Evolutionary conservation across 2,888 invertebrate species (phyloP), one percentile per base, ranked within the genome.

Genomic region (Crossocerus cetratus): DNA sequence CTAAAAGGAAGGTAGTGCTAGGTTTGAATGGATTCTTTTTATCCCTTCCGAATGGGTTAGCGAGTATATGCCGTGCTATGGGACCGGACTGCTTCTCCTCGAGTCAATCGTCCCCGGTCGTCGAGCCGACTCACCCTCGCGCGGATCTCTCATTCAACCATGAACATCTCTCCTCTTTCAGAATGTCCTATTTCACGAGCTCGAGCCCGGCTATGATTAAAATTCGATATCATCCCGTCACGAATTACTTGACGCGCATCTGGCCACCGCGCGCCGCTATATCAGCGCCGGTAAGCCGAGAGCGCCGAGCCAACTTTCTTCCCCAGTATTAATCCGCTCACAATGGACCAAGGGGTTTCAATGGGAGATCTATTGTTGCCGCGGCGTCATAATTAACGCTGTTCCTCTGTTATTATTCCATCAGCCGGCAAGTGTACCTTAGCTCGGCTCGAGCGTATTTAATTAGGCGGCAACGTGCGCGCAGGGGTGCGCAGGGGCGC

Each of bases 1-100:
- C 64, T 66, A 72, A 70, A 72, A 73, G 49, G 67, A 65, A 14
- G 60, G 60, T 11, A 63, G 63, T 20, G 63, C n/a, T n/a, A n/a
- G 49, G 58, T 66, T 65, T 55, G 75, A 69, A 68, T 68, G 72
- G 76, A 74, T 76, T 69, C 71, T 32, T 58, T 59, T 76, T 74
- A 74, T 74, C 76, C 68, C 68, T 22, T 60, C 20, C 68, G 68
- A 61, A 66, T 45, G 65, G 60, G 68, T 71, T 60, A 43, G 59
- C 44, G 11, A 61, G 44, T 22, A 32, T 32, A 32, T 32, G 32
- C 32, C 32, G 32, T 32, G 32, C 32, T 11, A 32, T 32, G 32
- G 8, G 8, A 32, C 32, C 32, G 32, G 32, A 32, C 32, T 32
- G 32, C 32, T 32, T 32, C 32, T 11, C 32, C 5, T 32, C 32